Percentiles rank a stretch among this genome's conserved stretches.
Evolutionary conservation across 2,113 vertebrate species (phyloP).

Genomic region (Butastur rufipennis): DNA sequence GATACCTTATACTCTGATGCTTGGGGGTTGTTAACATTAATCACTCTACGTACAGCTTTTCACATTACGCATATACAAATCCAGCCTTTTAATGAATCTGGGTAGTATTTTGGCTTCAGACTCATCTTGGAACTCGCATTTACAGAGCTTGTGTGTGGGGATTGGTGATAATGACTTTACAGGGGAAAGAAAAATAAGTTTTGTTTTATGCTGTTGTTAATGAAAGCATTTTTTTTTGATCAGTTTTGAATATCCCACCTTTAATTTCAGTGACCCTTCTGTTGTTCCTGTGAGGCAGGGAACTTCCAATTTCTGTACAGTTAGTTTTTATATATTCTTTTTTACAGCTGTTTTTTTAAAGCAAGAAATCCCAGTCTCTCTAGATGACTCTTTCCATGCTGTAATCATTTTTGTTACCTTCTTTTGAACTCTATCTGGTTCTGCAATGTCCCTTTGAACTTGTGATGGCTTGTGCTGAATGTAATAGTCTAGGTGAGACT

Average conservation of each 20-base stretch:
- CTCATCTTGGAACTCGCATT: background rate
- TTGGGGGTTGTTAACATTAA: background rate
- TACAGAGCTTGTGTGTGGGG: background rate
- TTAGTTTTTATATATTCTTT: background rate
- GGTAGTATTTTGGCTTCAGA: background rate
- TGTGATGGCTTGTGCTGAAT: background rate
- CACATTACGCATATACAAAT: background rate
- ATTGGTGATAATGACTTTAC: background rate
- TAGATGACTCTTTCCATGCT: background rate
- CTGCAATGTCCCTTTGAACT: constrained; percentile 1
- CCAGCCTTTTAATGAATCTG: background rate
- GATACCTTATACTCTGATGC: background rate
- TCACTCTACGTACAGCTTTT: background rate
- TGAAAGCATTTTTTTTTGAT: background rate
- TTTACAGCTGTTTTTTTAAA: background rate
- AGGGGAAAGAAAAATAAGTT: background rate
- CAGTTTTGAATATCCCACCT: background rate
- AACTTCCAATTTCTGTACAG: background rate
- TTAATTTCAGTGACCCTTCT: background rate
- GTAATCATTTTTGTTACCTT: background rate
- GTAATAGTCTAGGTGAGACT: background rate
- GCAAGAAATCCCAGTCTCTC: background rate
- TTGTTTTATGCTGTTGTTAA: background rate
- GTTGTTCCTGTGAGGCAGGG: background rate
- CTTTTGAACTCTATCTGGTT: background rate